A percentile compares a stretch with the other conserved stretches of the same genome.
Conservation (phyloP, 2,113 vertebrate species). For the Sialia sialis region DNA sequence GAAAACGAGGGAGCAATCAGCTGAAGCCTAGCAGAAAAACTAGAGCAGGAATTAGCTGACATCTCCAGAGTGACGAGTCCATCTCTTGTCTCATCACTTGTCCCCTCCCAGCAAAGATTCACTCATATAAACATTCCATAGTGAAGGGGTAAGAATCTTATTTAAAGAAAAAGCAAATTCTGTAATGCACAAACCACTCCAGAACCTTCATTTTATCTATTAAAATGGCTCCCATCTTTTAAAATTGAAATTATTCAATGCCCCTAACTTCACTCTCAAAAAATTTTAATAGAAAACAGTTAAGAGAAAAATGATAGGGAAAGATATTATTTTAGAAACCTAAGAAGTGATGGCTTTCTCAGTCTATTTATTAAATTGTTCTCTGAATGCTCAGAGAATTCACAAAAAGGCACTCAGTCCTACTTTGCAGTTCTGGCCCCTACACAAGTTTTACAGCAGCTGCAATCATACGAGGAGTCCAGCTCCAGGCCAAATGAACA, state of each 20-base stretch:
- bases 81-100: not conserved
- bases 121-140: not conserved
- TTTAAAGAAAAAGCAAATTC: not conserved
- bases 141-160: not conserved
- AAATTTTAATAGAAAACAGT: conserved; percentile 24
- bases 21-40: not conserved
- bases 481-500: conserved; percentile 57
- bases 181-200: not conserved
- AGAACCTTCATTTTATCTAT: not conserved
- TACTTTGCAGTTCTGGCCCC: not conserved
- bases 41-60: not conserved
- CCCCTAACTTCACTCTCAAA: not conserved
- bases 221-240: not conserved
- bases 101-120: not conserved
- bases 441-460: conserved; percentile 42
- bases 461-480: not conserved
- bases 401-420: not conserved
- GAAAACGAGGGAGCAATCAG: not conserved
- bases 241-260: conserved; percentile 21
- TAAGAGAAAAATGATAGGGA: conserved; percentile 6
- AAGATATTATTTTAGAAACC: conserved; percentile 38
- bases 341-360: conserved; percentile 13
- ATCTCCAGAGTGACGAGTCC: not conserved
- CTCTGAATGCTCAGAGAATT: not conserved
- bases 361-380: conserved; percentile 39